Base-by-base conservation (phyloP, 2,797 vertebrate species). In the Epinephelus malabaricus region DNA sequence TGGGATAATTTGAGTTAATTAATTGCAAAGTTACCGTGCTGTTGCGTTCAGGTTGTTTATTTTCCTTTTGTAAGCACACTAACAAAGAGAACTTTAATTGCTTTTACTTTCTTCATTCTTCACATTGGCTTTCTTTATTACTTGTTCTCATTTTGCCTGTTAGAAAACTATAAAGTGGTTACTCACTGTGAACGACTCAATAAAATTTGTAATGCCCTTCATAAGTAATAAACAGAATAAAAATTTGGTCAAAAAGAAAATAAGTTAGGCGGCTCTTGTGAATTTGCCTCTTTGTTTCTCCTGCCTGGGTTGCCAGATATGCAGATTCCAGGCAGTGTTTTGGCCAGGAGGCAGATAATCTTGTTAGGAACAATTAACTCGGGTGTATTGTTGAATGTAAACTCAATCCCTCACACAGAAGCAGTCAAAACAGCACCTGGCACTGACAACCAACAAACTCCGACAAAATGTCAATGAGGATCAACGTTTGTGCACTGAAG, bases 331-430 rank as follows among this genome's bases (percentile, higher is more conserved):
- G 71, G 56, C 78, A 51, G 83, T 53, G 82, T 83, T 91, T 90
- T 91, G 90, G 89, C 89, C 84, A 86, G 84, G 74, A 83, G 71
- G 85, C 78, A 86, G 69, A 85, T 86, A 93, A 91, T 93, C 90
- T 92, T 76, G 88, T 92, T 93, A 88, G 61, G 77, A 84, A 92
- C 88, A 93, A 92, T 91, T 84, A 87, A 73, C 81, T 84, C n/a
- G 60, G 82, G 70, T 85, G 83, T 86, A 89, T 89, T 92, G 86
- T 90, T 86, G 76, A 88, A 82, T 76, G 69, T 86, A 88, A 90
- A 90, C 78, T 79, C 77, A 83, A 82, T 92, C 68, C 73, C 81
- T 82, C 64, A 76, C 66, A 75, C 51, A 76, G 61, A 81, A 78
- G 69, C 21, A 38, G 83, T 77, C 54, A 78, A 69, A 87, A 73